A percentile compares a stretch with the other conserved stretches of the same genome.
These are phyloP conservation scores for Megalonaias nervosa DNA, from an alignment of 1,140 invertebrate species.

Conservation along the genomic window DNA sequence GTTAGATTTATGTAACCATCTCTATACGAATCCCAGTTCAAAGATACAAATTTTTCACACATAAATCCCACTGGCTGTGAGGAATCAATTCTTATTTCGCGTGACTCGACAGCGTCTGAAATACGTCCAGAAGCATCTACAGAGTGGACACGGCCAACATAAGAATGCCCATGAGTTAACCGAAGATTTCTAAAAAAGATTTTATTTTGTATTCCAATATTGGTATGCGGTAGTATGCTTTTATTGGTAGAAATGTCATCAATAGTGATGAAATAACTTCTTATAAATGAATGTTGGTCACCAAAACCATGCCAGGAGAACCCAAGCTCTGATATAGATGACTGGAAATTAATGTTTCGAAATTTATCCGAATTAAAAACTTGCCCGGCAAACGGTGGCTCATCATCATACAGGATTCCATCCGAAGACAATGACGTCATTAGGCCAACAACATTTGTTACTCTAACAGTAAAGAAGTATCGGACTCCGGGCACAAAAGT, in stretches of 20 bases:
- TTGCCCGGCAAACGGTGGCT: constrained; percentile 32
- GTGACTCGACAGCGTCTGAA: constrained; percentile 9
- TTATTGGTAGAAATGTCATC: not conserved
- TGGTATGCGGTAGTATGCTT: not conserved
- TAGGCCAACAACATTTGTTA: constrained; percentile 37
- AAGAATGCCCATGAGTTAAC: constrained; percentile 25
- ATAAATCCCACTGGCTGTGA: constrained; percentile 24
- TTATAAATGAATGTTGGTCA: constrained; percentile 35
- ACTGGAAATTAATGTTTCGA: constrained; percentile 18
- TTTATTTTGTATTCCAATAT: constrained; percentile 16
- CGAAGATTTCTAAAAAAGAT: constrained; percentile 11
- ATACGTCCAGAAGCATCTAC: constrained; percentile 37
- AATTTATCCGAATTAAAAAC: constrained; percentile 37
- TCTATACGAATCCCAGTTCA: not conserved
- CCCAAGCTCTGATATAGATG: constrained; percentile 13
- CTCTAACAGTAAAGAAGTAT: constrained; percentile 41
- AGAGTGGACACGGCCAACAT: constrained; percentile 30
- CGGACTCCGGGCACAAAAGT: constrained; percentile 29
- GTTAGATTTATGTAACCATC: not conserved
- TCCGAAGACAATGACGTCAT: constrained; percentile 33
- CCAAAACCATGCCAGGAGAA: constrained; percentile 45
- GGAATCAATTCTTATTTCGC: constrained; percentile 28
- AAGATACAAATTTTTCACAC: constrained; percentile 9
- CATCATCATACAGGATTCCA: constrained; percentile 39
- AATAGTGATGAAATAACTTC: constrained; percentile 28